Evolutionary conservation across 2,113 vertebrate species (phyloP), one percentile per base, ranked within the genome.

Genomic region (Galeopterus variegatus): DNA sequence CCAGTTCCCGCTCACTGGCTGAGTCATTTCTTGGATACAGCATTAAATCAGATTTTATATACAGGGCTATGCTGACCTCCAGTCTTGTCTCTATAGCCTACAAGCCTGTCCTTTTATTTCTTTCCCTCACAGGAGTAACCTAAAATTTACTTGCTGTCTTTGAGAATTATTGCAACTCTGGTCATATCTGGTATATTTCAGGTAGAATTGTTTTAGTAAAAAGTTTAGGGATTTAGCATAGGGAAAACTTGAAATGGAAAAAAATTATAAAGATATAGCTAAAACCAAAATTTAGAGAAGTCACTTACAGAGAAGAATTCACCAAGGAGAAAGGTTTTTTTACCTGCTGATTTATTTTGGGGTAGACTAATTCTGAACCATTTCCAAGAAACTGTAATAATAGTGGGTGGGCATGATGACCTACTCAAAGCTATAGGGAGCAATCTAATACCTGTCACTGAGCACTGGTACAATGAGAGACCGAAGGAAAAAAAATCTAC

Each of bases 281-380:
- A 52, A 97, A 96, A 92, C 88, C 86, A 50, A 94, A 88, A 93
- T 82, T 77, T 77, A 80, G 13, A 17, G 17, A 89, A 67, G 26
- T 86, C 48, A 83, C 83, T 79, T n/a, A 84, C 48, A 95, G 36
- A 93, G 81, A 75, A 69, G 87, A 92, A 82, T 91, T 62, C 33
- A 87, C 45, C 23, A 60, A 54, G 45, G 33, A 73, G 14, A 90
- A 86, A 19, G 17, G 5, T n/a, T n/a, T n/a, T 79, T 93, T 65
- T 87, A 50, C 26, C 23, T 89, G 24, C 58, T 91, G 67, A 41
- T 85, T 70, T 92, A 67, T 56, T 56, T 24, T 54, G n/a, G 23
- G 3, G 14, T 65, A 6, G 21, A 82, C 58, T 88, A 60, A 88
- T 85, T 90, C 73, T 91, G 58, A 92, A 56, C 62, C 62, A 70